These are phyloP conservation scores for Vannuccia rotundouncinata DNA, from an alignment of 2,888 invertebrate genomes.

Conservation along the genomic window DNA sequence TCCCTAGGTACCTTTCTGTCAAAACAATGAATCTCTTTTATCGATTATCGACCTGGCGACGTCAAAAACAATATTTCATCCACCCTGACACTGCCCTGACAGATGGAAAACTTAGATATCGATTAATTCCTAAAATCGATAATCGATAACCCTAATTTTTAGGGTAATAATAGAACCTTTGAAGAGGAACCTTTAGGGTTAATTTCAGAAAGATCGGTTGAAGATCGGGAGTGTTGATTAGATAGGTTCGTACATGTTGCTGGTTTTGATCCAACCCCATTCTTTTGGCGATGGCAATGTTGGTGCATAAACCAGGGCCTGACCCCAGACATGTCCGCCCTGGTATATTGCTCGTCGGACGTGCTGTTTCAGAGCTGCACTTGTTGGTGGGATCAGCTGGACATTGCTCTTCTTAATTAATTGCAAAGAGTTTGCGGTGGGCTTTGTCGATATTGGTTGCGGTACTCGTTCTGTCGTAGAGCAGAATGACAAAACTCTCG, in stretches of 20 bases:
- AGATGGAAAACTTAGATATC: no score
- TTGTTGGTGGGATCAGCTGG: conserved; percentile 42
- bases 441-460: conserved; percentile 39
- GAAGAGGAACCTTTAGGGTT: no score
- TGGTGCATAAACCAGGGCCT: background rate
- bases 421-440: conserved; percentile 41
- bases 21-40: no score
- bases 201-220: no score
- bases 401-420: conserved; percentile 38
- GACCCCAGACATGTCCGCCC: conserved; percentile 40
- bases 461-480: conserved; percentile 42
- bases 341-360: conserved; percentile 41
- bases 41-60: no score
- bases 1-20: no score
- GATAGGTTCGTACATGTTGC: background rate
- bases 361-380: conserved; percentile 42
- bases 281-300: background rate
- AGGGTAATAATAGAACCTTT: no score
- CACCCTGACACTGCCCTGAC: no score
- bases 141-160: no score
- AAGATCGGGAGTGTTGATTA: conserved; percentile 11
- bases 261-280: conserved; percentile 10
- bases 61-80: no score
- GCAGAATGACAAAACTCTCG: conserved; percentile 42
- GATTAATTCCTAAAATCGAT: no score